Evolutionary conservation across 2,113 vertebrate genomes (phyloP).

Genomic region (Amazona guildingii): DNA sequence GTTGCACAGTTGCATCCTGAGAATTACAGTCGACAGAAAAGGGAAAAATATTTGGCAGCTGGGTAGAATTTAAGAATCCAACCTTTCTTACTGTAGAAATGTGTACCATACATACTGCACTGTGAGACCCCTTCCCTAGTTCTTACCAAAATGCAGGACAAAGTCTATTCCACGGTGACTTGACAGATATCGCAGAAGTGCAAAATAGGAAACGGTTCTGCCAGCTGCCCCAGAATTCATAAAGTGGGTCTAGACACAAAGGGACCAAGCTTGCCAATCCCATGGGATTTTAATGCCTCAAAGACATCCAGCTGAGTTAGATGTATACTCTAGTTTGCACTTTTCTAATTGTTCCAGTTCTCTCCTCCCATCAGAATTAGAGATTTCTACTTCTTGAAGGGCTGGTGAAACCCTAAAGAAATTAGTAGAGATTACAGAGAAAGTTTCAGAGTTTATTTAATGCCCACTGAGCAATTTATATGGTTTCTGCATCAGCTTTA

Average conservation of each 20-base stretch:
- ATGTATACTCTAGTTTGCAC: neutral
- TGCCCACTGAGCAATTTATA: neutral
- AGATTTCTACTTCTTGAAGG: neutral
- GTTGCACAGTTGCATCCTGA: neutral
- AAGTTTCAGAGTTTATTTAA: neutral
- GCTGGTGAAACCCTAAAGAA: neutral
- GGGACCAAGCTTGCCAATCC: neutral
- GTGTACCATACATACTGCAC: neutral
- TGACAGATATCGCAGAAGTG: neutral
- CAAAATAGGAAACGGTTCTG: neutral
- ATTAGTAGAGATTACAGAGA: neutral
- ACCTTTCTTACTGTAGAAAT: neutral
- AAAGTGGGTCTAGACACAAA: neutral
- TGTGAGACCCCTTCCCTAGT: neutral
- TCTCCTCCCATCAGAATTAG: neutral
- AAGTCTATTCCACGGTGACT: neutral
- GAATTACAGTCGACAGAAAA: neutral
- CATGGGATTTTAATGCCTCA: neutral
- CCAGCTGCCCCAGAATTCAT: neutral
- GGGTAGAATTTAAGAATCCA: neutral
- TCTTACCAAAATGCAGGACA: neutral
- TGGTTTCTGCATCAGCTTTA: neutral
- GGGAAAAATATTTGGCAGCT: neutral
- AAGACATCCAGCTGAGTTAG: neutral
- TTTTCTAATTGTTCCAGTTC: neutral